Evolutionary conservation across 2,797 vertebrate species (phyloP).

Genomic region (Hypotaenidia philippensis): DNA sequence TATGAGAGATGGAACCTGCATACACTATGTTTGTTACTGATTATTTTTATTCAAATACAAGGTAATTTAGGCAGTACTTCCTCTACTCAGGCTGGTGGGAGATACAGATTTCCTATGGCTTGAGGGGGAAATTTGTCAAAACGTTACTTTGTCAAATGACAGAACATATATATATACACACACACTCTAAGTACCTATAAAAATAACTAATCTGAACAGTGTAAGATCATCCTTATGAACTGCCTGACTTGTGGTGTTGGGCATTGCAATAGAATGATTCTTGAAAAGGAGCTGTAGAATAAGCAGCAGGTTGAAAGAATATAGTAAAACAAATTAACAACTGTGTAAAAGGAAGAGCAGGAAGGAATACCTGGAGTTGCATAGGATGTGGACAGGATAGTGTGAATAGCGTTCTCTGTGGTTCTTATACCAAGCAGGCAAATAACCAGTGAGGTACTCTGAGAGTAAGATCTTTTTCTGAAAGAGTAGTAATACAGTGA

Average conservation of each 20-base stretch:
- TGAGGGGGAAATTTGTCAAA: neutral
- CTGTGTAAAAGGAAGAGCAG: neutral
- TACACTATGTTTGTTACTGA: neutral
- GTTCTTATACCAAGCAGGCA: neutral
- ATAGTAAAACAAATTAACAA: neutral
- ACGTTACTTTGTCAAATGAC: neutral
- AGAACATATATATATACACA: neutral
- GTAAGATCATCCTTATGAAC: neutral
- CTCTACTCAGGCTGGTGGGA: neutral
- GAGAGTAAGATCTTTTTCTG: neutral
- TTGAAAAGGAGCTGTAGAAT: neutral
- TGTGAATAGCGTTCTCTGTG: neutral
- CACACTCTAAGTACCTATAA: neutral
- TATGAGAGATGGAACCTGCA: neutral
- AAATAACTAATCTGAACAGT: neutral
- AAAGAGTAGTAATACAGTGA: neutral
- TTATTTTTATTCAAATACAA: neutral
- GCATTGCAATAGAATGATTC: neutral
- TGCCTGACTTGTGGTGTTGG: neutral
- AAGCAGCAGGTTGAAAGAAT: neutral
- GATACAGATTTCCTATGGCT: neutral
- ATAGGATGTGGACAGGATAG: neutral
- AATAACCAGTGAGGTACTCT: neutral
- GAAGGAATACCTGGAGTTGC: neutral
- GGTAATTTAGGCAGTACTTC: neutral